Evolutionary conservation across 2,113 vertebrate species (phyloP).

Genomic region (Indicator indicator): DNA sequence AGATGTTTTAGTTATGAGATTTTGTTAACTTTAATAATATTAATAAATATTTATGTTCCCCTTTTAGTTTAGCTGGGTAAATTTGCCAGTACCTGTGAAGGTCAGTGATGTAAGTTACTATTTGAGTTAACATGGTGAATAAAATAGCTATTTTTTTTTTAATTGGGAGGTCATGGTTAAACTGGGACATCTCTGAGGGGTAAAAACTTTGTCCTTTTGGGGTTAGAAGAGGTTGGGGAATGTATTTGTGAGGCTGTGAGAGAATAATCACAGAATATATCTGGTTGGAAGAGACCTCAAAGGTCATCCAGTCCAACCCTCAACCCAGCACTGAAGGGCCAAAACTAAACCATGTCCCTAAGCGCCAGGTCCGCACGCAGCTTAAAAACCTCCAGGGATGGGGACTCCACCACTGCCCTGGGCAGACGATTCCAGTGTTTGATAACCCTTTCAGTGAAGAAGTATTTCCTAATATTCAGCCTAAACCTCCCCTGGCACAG

Average conservation of each 20-base stretch:
- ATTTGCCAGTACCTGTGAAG: not conserved
- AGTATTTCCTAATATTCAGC: too few relatives aligned
- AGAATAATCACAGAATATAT: not conserved
- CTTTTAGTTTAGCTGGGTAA: not conserved
- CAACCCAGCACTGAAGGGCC: too few relatives aligned
- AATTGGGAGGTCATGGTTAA: not conserved
- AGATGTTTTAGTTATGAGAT: not conserved
- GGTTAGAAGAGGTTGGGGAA: not conserved
- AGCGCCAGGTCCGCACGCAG: too few relatives aligned
- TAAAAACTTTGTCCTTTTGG: not conserved
- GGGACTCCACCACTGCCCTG: too few relatives aligned
- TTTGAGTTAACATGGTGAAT: not conserved
- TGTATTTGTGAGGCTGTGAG: not conserved
- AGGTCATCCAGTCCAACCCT: too few relatives aligned
- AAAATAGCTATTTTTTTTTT: not conserved
- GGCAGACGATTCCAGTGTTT: too few relatives aligned
- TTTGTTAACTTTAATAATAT: not conserved
- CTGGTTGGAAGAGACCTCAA: too few relatives aligned
- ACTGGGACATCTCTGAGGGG: not conserved
- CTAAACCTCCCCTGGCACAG: too few relatives aligned
- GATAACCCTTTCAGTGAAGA: too few relatives aligned
- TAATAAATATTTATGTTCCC: not conserved
- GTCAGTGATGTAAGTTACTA: not conserved
- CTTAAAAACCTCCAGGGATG: too few relatives aligned
- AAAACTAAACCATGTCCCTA: too few relatives aligned